phyloP scores from a whole-genome alignment of 2,113 vertebrate genomes.

The Polypterus bichir region DNA sequence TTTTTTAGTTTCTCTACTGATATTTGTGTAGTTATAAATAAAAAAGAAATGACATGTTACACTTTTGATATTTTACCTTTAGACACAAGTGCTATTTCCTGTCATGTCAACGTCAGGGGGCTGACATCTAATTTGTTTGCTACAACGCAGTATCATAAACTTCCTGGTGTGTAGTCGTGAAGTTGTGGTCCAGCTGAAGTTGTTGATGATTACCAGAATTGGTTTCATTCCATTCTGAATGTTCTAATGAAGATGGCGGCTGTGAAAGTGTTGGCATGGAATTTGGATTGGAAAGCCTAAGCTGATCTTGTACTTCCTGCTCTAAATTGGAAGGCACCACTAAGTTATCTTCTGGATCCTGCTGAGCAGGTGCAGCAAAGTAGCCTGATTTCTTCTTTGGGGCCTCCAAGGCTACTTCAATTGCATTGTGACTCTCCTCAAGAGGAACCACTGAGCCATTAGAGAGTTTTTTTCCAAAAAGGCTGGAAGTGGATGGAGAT shows the following conservation, averaged over 20 bases:
- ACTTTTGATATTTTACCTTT: too few species aligned
- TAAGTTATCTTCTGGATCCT: constrained; percentile 87
- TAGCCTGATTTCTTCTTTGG: constrained; percentile 92
- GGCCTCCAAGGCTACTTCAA: constrained; percentile 86
- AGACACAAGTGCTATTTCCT: too few species aligned
- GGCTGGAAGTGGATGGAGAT: constrained; percentile 73
- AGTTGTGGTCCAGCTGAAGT: constrained; percentile 21
- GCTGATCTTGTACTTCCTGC: constrained; percentile 83
- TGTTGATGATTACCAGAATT: constrained; percentile 34
- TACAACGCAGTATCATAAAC: constrained; percentile 90
- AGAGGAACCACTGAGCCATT: constrained; percentile 87
- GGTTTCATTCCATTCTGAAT: constrained; percentile 45
- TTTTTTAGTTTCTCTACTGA: too few species aligned
- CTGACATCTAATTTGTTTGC: not conserved
- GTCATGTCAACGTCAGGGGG: too few species aligned
- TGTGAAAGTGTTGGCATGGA: constrained; percentile 33
- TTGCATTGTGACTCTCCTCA: constrained; percentile 86
- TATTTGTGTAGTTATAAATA: too few species aligned
- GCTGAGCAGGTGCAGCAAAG: constrained; percentile 82
- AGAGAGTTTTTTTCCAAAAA: constrained; percentile 83
- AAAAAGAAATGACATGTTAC: too few species aligned
- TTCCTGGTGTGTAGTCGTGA: constrained; percentile 54
- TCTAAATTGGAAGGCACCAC: constrained; percentile 81
- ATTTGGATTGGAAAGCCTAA: constrained; percentile 49
- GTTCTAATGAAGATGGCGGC: constrained; percentile 37